Conservation (phyloP, 2,888 invertebrate species). For the Lamproptera curius region DNA sequence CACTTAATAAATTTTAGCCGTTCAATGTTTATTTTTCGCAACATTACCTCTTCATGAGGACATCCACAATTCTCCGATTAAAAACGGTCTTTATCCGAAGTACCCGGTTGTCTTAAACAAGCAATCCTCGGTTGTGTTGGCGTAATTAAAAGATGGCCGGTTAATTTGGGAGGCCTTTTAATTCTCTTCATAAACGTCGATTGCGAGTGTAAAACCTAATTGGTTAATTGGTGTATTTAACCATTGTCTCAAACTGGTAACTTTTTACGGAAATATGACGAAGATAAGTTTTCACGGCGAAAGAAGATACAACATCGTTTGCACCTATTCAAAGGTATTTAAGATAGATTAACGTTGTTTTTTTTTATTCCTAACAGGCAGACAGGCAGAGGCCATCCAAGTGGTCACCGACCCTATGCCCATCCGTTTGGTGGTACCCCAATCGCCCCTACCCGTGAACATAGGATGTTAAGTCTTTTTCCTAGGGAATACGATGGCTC, state of each 20-base stretch:
- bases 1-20: background rate
- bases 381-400: no score
- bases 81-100: background rate
- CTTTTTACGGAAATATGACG: background rate
- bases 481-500: no score
- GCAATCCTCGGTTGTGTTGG: no score
- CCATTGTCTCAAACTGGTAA: background rate
- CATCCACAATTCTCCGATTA: background rate
- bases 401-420: no score
- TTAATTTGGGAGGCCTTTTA: slow-evolving; percentile 10
- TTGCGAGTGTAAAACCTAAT: slow-evolving; percentile 4
- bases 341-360: no score
- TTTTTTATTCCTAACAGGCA: no score
- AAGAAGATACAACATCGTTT: background rate
- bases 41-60: background rate
- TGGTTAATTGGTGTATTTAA: background rate
- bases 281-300: background rate
- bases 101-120: no score
- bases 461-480: no score
- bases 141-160: no score
- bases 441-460: no score
- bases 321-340: no score
- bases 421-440: no score
- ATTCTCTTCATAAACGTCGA: background rate
- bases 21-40: background rate